These are phyloP conservation scores for Chloroceryle inda DNA, from an alignment of 2,797 vertebrate genomes.

Conservation along the genomic window DNA sequence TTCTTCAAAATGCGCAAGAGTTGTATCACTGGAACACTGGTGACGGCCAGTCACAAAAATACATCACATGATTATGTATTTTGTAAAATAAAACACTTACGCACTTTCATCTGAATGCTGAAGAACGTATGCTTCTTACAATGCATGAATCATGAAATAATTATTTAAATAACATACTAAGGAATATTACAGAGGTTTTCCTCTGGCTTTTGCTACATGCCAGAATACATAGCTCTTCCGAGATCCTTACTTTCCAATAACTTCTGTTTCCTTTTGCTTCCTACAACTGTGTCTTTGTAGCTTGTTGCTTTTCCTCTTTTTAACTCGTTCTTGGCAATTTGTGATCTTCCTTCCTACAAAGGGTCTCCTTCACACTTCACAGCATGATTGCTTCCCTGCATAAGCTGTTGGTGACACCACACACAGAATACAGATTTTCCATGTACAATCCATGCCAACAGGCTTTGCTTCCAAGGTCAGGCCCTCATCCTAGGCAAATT, in stretches of 20 bases:
- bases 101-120: background rate
- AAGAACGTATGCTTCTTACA: background rate
- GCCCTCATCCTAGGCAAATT: background rate
- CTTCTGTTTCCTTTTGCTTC: slow-evolving; percentile 1
- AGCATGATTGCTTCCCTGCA: background rate
- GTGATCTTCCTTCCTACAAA: background rate
- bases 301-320: background rate
- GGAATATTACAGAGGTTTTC: background rate
- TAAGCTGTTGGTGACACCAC: background rate
- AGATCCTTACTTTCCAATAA: background rate
- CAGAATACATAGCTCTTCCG: background rate
- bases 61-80: background rate
- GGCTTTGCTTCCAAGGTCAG: background rate
- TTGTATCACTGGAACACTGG: slow-evolving; percentile 17
- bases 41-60: background rate
- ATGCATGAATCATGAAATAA: background rate
- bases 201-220: background rate
- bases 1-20: slow-evolving; percentile 24
- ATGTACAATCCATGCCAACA: background rate
- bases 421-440: background rate
- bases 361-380: background rate
- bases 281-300: background rate
- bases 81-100: background rate
- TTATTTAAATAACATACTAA: background rate
- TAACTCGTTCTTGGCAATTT: background rate